A percentile compares a stretch with the other conserved stretches of the same genome.
Conservation (phyloP, 2,888 invertebrate species). For the Chalcosyrphus nemorum region DNA sequence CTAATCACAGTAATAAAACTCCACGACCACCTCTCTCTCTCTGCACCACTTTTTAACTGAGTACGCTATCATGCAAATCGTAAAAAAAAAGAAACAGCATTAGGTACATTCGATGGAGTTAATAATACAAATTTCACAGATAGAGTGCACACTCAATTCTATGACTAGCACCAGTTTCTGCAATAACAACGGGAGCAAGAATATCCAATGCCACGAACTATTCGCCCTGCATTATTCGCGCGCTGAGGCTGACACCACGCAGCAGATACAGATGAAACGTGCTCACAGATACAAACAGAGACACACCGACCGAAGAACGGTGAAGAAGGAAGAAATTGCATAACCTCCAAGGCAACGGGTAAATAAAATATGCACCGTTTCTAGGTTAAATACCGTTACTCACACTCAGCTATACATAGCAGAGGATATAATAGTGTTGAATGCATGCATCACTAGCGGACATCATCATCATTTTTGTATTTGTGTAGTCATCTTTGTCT, state of each 20-base stretch:
- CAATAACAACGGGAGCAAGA: constrained; percentile 8
- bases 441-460: constrained; percentile 33
- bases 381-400: constrained; percentile 64
- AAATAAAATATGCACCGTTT: constrained; percentile 41
- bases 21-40: not conserved
- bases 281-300: not conserved
- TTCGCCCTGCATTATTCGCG: not conserved
- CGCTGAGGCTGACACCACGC: not conserved
- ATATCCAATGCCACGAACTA: constrained; percentile 17
- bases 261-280: constrained; percentile 7
- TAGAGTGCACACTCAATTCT: constrained; percentile 5
- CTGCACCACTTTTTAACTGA: not conserved
- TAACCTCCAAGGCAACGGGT: constrained; percentile 31
- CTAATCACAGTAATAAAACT: constrained; percentile 25
- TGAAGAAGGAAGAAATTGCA: constrained; percentile 8
- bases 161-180: constrained; percentile 2
- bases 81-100: constrained; percentile 7
- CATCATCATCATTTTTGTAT: not conserved
- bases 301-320: not conserved
- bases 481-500: not conserved
- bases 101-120: not conserved
- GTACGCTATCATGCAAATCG: not conserved
- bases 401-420: not conserved
- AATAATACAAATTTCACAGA: constrained; percentile 2
- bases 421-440: not conserved